Evolutionary conservation across 2,888 invertebrate genomes (phyloP), one percentile per base, ranked within the genome.

Genomic region (Agrochola lota): DNA sequence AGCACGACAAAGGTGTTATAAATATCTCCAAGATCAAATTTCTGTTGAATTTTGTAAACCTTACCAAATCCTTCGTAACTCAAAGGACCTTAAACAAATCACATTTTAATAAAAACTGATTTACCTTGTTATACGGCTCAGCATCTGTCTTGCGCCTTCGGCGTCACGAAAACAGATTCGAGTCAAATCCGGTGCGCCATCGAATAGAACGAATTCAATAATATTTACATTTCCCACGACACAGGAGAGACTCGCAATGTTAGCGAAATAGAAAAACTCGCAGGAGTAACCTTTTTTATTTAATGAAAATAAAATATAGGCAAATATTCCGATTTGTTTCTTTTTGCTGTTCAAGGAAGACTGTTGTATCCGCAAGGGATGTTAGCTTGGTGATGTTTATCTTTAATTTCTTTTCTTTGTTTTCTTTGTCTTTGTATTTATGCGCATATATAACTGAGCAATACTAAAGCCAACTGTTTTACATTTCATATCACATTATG

Each of bases 201-300:
- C 79, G 77, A 81, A 84, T 83, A 85, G 84, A 88, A 85, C 78
- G 78, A 90, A 91, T 89, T 85, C 86, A 86, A 89, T 87, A 88
- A 89, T 91, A 91, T 91, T 88, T 90, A 91, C 89, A 90, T 91
- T 84, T 86, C 85, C 83, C 83, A 67, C 69, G 77, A 71, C 83
- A 79, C 70, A 15, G 69, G 71, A 71, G 73, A 71, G 75, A 72
- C 64, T 71, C 62, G 71, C 83, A 83, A 86, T 80, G 79, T 85
- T 72, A 78, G 72, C 67, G 71, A 78, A 85, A 86, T 82, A 81
- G 76, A 88, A 88, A 88, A 88, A 81, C 74, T 81, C 64, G 11
- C 35, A 64, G 70, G 57, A 67, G 75, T 62, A 67, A 69, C 60
- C 74, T 69, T 84, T 81, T 73, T 78, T 74, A 78, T 87, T 80